Base-by-base conservation (phyloP, 2,113 vertebrate species). In the Phaethornis superciliosus region DNA sequence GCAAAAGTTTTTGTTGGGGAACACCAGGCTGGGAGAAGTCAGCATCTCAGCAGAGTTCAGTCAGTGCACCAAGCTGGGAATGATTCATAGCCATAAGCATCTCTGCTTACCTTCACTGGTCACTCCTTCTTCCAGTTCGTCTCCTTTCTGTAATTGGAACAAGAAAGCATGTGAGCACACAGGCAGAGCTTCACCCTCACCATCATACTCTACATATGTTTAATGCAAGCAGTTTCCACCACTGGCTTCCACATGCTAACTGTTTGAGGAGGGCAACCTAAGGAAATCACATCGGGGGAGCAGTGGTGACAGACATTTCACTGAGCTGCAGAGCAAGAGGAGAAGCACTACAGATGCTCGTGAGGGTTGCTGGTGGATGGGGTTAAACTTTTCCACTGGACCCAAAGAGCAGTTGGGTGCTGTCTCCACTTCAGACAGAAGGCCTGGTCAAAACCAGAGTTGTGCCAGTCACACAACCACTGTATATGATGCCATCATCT, bases 71-170 rank as follows among this genome's bases (percentile, higher is more conserved):
- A 88, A 75, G 69, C 87, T 62, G 52, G 27, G 92, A 58, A 62
- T 1, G 15, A 88, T 33, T 77, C 58, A 56, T 42, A 52, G 85
- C 65, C 78, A 54, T 6, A 2, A 42, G 79, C 72, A 60, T 42
- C 81, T 89, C 68, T 78, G 40, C 92, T 59, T 98, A 99, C 99
- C 99, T 99, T 99, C 99, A 65, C 99, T 99, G 2, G 99, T 99
- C 96, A 99, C 99, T 1, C 99, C 99, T 96, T 99, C 99, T 90
- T 99, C 99, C 27, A 97, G 98, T 42, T 99, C 99, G 5, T 99
- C 99, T 69, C 99, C 99, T 96, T 98, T 98, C 99, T 99, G 97
- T 85, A 96, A 95, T 94, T 20, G 95, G 77, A 96, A 96, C 75
- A 93, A 89, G 96, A 90, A 89, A 51, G 62, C 7, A 20, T 8